Conservation (phyloP, 2,888 invertebrate genomes). For the Dilophus febrilis region DNA sequence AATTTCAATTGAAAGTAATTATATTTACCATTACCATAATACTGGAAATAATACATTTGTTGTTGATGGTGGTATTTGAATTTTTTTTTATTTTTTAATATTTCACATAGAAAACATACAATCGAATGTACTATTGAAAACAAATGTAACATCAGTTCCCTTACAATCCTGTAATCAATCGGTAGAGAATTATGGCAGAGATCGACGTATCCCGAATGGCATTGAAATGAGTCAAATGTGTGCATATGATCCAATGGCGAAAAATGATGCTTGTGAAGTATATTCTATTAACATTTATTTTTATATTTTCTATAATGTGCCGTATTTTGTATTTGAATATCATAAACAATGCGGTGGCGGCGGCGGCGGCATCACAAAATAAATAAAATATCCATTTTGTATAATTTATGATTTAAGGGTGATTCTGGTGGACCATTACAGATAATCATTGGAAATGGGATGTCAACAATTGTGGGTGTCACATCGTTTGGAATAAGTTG, state of each 20-base stretch:
- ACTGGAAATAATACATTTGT: constrained; percentile 2
- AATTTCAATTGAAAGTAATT: constrained; percentile 9
- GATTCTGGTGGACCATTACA: constrained; percentile 15
- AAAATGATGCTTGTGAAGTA: constrained; percentile 21
- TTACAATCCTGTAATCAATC: constrained; percentile 10
- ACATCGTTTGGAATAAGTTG: constrained; percentile 20
- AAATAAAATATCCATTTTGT: too few relatives aligned
- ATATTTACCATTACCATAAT: too few relatives aligned
- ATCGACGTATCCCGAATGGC: constrained; percentile 8
- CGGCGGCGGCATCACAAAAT: too few relatives aligned
- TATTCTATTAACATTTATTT: constrained; percentile 10
- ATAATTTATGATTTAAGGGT: too few relatives aligned
- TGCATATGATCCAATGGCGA: constrained; percentile 12
- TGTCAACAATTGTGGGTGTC: constrained; percentile 20
- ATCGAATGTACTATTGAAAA: constrained; percentile 12
- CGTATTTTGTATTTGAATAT: too few relatives aligned
- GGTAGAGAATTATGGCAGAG: background rate
- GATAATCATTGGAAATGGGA: constrained; percentile 12
- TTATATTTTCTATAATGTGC: too few relatives aligned
- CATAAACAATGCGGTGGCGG: too few relatives aligned
- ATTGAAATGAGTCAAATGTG: constrained; percentile 13
- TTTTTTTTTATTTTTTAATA: too few relatives aligned
- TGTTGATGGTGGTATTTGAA: too few relatives aligned
- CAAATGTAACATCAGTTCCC: constrained; percentile 12
- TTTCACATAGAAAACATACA: constrained; percentile 10